Evolutionary conservation across 2,888 invertebrate genomes (phyloP).

Genomic region (Macaria liturata): DNA sequence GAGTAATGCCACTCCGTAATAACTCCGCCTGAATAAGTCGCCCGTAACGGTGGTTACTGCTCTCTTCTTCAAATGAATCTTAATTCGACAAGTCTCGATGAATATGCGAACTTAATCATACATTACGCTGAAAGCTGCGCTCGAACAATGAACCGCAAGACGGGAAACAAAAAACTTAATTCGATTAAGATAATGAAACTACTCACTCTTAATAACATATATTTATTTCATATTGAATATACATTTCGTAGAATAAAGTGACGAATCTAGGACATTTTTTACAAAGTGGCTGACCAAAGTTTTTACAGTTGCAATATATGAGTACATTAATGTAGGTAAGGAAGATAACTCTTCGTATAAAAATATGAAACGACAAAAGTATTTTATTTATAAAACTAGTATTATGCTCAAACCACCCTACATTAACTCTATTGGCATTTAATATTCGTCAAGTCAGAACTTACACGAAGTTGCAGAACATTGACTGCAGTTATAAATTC

Average conservation of each 20-base stretch:
- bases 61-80: conserved; percentile 58
- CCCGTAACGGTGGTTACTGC: conserved; percentile 53
- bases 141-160: conserved; percentile 53
- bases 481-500: too few species aligned
- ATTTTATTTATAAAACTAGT: conserved; percentile 27
- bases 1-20: conserved; percentile 54
- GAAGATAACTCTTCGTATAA: conserved; percentile 40
- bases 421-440: conserved; percentile 3
- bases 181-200: conserved; percentile 47
- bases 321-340: conserved; percentile 29
- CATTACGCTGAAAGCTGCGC: conserved; percentile 46
- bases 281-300: conserved; percentile 42
- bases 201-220: conserved; percentile 59
- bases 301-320: conserved; percentile 37
- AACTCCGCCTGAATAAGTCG: conserved; percentile 67
- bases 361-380: conserved; percentile 45
- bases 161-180: conserved; percentile 52
- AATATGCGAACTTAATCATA: conserved; percentile 67
- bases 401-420: conserved; percentile 31
- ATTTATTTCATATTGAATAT: conserved; percentile 68
- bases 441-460: neutral
- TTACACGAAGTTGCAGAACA: too few species aligned
- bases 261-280: conserved; percentile 53
- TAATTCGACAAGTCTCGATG: conserved; percentile 63
- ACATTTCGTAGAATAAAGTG: conserved; percentile 60